Evolutionary conservation across 92 coral and sea anemone species (phyloP).

Genomic region (Meandrina meandrites): DNA sequence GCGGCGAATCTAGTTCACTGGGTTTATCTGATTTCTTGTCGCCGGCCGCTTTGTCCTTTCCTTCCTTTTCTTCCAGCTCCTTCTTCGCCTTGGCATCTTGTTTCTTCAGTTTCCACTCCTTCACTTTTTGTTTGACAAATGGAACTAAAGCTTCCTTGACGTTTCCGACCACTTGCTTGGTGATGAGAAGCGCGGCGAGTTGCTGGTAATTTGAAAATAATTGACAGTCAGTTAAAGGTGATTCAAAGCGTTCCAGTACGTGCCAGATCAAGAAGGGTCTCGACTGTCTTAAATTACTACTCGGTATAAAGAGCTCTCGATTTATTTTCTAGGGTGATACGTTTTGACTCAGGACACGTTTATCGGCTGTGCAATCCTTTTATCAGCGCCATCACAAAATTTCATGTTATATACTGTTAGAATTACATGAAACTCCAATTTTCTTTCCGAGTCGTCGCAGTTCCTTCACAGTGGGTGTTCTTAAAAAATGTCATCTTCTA

Average conservation of each 20-base stretch:
- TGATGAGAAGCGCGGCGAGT: conserved; percentile 93
- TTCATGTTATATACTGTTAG: too few relatives aligned
- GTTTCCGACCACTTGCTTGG: conserved; percentile 98
- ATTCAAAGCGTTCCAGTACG: neutral
- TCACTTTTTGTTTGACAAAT: conserved; percentile 95
- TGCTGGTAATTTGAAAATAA: conserved; percentile 48
- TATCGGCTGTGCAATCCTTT: too few relatives aligned
- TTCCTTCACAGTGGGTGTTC: too few relatives aligned
- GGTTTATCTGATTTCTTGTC: conserved; percentile 73
- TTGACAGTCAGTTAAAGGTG: neutral
- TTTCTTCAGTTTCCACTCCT: conserved; percentile 96
- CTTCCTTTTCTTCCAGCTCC: conserved; percentile 69
- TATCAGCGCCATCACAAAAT: too few relatives aligned
- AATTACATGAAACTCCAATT: too few relatives aligned
- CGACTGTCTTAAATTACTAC: neutral
- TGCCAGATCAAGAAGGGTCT: neutral
- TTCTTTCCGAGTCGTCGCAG: too few relatives aligned
- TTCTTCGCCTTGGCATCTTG: conserved; percentile 91
- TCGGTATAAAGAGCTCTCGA: neutral
- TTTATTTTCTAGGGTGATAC: neutral
- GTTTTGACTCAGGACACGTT: too few relatives aligned
- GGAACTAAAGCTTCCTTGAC: conserved; percentile 96
- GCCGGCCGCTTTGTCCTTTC: conserved; percentile 48
- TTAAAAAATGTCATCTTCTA: too few relatives aligned
- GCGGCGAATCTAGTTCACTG: conserved; percentile 84